Percentiles rank a stretch among this genome's conserved stretches.
Evolutionary conservation across 2,797 vertebrate species (phyloP).

Genomic region (Valencia hispanica): DNA sequence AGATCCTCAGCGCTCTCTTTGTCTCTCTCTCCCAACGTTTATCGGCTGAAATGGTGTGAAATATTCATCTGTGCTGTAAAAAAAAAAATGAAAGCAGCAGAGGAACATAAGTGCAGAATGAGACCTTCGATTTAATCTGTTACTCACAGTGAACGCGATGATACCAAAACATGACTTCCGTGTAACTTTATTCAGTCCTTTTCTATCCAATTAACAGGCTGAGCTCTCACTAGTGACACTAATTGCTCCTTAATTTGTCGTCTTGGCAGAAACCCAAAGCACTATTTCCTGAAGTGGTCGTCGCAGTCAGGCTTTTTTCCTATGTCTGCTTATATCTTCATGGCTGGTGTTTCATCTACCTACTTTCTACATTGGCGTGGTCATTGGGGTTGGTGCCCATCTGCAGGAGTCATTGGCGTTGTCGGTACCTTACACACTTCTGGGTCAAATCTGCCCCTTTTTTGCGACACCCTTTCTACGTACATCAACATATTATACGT

Average conservation of each 20-base stretch:
- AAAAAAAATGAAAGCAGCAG: constrained; percentile 25
- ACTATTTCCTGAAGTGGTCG: too few relatives aligned
- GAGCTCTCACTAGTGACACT: background rate
- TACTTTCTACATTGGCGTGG: too few relatives aligned
- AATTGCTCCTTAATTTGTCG: background rate
- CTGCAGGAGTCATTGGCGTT: too few relatives aligned
- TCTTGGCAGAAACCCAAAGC: background rate
- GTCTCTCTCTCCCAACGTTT: too few relatives aligned
- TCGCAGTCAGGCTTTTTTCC: too few relatives aligned
- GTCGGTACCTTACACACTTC: too few relatives aligned
- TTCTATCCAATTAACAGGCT: background rate
- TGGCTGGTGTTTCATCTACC: too few relatives aligned
- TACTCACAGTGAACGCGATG: background rate
- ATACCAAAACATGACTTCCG: background rate
- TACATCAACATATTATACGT: too few relatives aligned
- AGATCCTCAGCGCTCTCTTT: constrained; percentile 35
- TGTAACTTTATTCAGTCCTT: background rate
- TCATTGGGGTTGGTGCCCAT: too few relatives aligned
- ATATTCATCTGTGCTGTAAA: constrained; percentile 52
- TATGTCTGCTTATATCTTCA: too few relatives aligned
- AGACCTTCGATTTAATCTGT: background rate
- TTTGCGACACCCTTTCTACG: too few relatives aligned
- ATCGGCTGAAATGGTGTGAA: constrained; percentile 31
- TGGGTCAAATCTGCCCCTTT: too few relatives aligned
- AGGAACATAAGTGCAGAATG: background rate